Percentiles rank a stretch among this genome's conserved stretches.
phyloP scores from a whole-genome alignment of 2,113 vertebrate species.

The Laticauda laticaudata region DNA sequence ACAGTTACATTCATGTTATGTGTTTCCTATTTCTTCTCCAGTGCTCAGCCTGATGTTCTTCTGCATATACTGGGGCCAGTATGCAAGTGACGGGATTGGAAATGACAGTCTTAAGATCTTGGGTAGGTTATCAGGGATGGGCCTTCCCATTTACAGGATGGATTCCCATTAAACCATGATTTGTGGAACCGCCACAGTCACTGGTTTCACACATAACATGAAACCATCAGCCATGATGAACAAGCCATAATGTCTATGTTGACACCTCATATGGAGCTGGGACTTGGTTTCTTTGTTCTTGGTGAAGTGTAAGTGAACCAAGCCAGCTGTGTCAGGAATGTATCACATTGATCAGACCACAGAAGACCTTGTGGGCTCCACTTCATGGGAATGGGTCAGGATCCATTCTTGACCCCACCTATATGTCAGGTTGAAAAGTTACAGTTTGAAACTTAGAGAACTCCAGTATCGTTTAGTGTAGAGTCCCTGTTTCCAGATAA shows the following conservation, averaged over 20 bases:
- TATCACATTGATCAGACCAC: background rate
- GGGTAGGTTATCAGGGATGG: slow-evolving; percentile 62
- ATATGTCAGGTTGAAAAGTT: background rate
- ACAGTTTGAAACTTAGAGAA: background rate
- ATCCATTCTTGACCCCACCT: background rate
- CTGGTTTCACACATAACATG: background rate
- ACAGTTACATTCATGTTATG: background rate
- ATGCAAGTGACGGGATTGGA: slow-evolving; percentile 84
- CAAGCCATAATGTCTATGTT: background rate
- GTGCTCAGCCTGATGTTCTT: slow-evolving; percentile 90
- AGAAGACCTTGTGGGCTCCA: background rate
- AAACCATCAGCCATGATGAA: background rate
- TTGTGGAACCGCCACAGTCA: background rate
- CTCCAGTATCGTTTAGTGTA: background rate
- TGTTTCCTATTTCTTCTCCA: slow-evolving; percentile 45
- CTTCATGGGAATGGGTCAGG: too few species aligned
- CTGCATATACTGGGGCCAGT: slow-evolving; percentile 90
- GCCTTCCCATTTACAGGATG: background rate
- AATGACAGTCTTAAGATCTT: slow-evolving; percentile 85
- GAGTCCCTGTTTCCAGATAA: background rate
- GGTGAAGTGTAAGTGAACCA: background rate
- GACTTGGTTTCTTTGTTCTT: background rate
- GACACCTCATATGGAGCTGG: background rate
- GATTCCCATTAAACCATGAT: background rate
- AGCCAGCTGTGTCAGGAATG: background rate